Conservation (phyloP, 2,113 vertebrate species). For the Uria lomvia region DNA sequence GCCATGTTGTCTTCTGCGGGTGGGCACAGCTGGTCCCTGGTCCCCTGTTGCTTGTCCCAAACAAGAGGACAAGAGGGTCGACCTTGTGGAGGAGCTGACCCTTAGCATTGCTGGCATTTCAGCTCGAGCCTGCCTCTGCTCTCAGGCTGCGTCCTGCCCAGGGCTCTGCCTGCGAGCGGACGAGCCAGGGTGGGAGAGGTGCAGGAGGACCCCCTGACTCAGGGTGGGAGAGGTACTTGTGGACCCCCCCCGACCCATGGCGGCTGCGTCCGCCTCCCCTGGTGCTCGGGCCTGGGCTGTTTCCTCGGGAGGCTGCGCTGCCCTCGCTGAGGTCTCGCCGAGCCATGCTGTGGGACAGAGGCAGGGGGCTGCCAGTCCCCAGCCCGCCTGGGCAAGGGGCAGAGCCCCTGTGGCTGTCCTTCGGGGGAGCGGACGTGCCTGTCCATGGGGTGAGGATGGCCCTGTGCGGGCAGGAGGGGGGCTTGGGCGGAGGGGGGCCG, state of each 20-base stretch:
- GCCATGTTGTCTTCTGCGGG: background rate
- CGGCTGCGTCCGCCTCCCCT: accelerated
- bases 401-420: background rate
- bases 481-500: accelerated
- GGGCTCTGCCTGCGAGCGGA: background rate
- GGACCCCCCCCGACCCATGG: too few species aligned
- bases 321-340: accelerated
- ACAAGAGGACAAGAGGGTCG: background rate
- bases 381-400: background rate
- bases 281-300: accelerated
- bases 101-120: background rate
- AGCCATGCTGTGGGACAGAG: accelerated
- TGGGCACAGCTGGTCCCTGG: background rate
- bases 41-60: accelerated
- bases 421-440: accelerated
- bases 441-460: background rate
- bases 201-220: too few species aligned
- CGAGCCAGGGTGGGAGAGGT: background rate
- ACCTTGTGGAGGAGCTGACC: background rate
- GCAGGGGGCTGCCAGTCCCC: background rate
- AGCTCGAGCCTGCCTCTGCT: background rate
- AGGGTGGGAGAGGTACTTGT: background rate
- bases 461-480: accelerated
- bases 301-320: background rate
- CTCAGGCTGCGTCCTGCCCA: accelerated